Evolutionary conservation across 1,140 invertebrate species (phyloP).

Genomic region (Antheraea mylitta): DNA sequence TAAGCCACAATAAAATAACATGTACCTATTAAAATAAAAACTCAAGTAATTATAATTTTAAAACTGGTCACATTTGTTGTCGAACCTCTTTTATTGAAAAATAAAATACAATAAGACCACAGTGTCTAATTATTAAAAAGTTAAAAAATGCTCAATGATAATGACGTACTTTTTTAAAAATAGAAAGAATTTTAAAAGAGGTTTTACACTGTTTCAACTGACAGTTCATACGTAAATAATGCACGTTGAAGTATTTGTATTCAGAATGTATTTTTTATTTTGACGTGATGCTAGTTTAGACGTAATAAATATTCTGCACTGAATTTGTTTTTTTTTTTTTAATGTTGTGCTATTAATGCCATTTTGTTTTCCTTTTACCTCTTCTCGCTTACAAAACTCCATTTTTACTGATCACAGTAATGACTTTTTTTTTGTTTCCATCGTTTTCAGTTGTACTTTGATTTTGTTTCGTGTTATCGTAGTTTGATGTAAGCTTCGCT

Average conservation of each 20-base stretch:
- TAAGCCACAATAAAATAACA: not conserved
- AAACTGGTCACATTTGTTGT: not conserved
- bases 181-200: not conserved
- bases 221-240: conserved; percentile 20
- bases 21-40: not conserved
- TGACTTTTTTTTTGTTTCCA: not conserved
- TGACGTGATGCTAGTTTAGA: conserved; percentile 26
- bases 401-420: too few species aligned
- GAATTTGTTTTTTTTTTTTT: conserved; percentile 20
- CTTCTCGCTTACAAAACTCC: too few species aligned
- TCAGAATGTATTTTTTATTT: conserved; percentile 16
- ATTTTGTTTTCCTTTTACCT: not conserved
- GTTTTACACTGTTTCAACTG: conserved; percentile 6
- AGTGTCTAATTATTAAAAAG: too few species aligned
- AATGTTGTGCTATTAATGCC: not conserved
- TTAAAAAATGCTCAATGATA: not conserved
- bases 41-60: not conserved
- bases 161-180: not conserved
- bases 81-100: not conserved
- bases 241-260: conserved; percentile 14
- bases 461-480: too few species aligned
- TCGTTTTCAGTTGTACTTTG: too few species aligned
- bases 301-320: conserved; percentile 42
- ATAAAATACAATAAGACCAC: not conserved
- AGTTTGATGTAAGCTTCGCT: conserved; percentile 35